Conservation (phyloP, 1,140 invertebrate species). For the Apis florea region DNA sequence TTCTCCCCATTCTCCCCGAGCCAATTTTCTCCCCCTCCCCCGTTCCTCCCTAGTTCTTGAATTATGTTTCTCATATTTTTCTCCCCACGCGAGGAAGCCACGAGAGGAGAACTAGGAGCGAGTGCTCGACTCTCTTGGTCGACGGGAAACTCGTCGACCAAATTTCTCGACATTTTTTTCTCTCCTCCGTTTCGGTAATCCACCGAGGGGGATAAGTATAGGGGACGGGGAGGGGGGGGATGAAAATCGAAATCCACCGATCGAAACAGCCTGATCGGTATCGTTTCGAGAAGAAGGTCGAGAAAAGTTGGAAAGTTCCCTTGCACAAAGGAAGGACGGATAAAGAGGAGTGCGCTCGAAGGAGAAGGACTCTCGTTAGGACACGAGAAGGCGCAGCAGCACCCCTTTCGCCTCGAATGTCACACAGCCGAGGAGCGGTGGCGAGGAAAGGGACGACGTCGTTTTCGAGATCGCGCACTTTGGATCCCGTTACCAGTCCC, state of each 20-base stretch:
- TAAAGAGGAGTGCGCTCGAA: constrained; percentile 21
- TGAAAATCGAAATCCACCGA: no score
- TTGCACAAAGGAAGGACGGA: background rate
- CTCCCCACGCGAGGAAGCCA: background rate
- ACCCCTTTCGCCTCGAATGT: constrained; percentile 71
- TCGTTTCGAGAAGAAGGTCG: no score
- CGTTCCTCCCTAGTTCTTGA: constrained; percentile 24
- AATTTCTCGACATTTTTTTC: no score
- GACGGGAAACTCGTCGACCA: no score
- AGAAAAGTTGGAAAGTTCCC: no score
- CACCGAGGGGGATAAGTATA: no score
- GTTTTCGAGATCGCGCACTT: constrained; percentile 53
- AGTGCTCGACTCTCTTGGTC: no score
- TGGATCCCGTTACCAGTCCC: constrained; percentile 64
- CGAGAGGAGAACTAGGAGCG: no score
- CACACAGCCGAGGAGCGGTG: constrained; percentile 37
- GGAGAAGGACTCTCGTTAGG: constrained; percentile 19
- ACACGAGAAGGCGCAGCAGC: constrained; percentile 38
- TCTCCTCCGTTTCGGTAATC: no score
- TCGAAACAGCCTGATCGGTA: no score
- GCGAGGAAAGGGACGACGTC: constrained; percentile 36
- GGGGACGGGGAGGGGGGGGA: no score
- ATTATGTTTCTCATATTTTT: constrained; percentile 58
- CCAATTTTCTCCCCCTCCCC: constrained; percentile 42
- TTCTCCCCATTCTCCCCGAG: constrained; percentile 19